Evolutionary conservation across 1,140 invertebrate genomes (phyloP).

Genomic region (Dinoponera quadriceps): DNA sequence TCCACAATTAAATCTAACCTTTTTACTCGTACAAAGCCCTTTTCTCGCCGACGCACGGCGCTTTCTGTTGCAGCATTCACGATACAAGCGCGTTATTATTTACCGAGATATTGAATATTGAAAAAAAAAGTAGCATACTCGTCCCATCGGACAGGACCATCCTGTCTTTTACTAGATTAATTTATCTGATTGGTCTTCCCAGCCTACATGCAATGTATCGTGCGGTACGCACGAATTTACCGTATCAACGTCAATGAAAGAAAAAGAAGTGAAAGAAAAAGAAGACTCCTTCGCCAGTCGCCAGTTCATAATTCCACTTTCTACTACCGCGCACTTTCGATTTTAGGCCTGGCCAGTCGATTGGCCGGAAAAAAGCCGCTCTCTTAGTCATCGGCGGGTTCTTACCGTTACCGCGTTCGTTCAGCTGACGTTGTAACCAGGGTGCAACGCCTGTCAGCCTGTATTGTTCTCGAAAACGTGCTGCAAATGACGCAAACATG

Average conservation of each 20-base stretch:
- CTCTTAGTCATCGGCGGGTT: constrained; percentile 47
- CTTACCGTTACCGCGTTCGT: constrained; percentile 31
- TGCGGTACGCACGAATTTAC: constrained; percentile 1
- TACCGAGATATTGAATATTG: not conserved
- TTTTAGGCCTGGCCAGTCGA: constrained; percentile 70
- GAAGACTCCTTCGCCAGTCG: not conserved
- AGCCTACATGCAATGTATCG: not conserved
- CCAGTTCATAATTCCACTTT: constrained; percentile 77
- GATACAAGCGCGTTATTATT: constrained; percentile 13
- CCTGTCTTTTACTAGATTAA: not conserved
- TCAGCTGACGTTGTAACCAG: not conserved
- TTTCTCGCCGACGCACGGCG: not conserved
- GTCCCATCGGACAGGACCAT: not conserved
- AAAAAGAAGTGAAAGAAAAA: constrained; percentile 13
- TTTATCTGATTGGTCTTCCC: not conserved
- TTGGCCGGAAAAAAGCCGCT: constrained; percentile 61
- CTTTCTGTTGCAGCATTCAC: not conserved
- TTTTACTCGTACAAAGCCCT: constrained; percentile 28
- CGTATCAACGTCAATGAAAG: constrained; percentile 52
- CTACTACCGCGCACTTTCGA: constrained; percentile 79
- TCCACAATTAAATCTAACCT: constrained; percentile 40
- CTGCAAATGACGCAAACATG: too few species aligned
- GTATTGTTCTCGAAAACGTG: not conserved
- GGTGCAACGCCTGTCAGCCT: constrained; percentile 18
- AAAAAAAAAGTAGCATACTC: too few species aligned